Conservation (phyloP, 2,888 invertebrate genomes). For the Polydrusus pterygomalis region DNA sequence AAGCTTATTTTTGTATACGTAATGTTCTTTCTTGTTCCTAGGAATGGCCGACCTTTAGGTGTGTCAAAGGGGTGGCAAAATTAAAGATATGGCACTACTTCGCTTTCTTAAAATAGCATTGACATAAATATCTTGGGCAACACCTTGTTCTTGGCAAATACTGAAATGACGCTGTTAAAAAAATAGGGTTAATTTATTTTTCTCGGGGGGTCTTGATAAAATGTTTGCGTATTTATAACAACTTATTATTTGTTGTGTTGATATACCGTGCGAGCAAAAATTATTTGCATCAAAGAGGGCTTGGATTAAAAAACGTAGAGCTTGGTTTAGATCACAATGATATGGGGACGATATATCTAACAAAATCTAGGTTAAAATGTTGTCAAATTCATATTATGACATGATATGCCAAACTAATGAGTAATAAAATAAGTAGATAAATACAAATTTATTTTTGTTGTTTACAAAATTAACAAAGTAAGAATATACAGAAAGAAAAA, state of each 20-base stretch:
- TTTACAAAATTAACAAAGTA: too few relatives aligned
- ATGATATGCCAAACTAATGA: too few relatives aligned
- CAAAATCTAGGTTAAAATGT: too few relatives aligned
- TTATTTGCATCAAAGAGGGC: too few relatives aligned
- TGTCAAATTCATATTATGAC: too few relatives aligned
- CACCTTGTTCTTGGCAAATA: constrained; percentile 29
- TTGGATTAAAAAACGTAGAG: too few relatives aligned
- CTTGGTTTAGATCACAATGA: too few relatives aligned
- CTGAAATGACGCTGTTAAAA: background rate
- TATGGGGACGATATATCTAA: too few relatives aligned
- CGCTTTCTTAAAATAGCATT: constrained; percentile 35
- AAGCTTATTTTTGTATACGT: background rate
- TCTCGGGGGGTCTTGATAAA: background rate
- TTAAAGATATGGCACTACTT: constrained; percentile 36
- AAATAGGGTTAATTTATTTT: constrained; percentile 13
- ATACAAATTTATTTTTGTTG: too few relatives aligned
- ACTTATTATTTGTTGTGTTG: background rate
- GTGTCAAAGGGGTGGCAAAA: constrained; percentile 34
- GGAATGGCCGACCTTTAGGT: background rate
- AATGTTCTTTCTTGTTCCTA: background rate
- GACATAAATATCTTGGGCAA: constrained; percentile 37
- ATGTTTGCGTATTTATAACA: background rate
- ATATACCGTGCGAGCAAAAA: too few relatives aligned
- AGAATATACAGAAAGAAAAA: too few relatives aligned
- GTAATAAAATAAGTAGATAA: too few relatives aligned